phyloP scores from a whole-genome alignment of 2,113 vertebrate genomes.

The Bufo gargarizans region DNA sequence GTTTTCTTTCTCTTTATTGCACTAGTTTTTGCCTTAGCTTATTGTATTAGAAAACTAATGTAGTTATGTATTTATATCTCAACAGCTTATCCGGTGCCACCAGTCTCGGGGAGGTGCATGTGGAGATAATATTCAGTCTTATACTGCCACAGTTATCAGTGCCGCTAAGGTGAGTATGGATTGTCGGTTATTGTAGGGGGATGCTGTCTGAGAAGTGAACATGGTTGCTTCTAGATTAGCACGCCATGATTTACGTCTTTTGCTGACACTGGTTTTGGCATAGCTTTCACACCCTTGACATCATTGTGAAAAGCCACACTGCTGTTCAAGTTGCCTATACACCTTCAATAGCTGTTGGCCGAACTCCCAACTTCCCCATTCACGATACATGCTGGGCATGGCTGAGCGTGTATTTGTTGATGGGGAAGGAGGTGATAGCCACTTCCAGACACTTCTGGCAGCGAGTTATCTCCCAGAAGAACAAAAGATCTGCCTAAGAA shows the following conservation, averaged over 20 bases:
- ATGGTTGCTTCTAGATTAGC: not conserved
- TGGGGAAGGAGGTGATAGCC: too few relatives aligned
- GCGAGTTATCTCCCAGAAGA: too few relatives aligned
- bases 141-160: conserved; percentile 97
- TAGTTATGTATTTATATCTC: conserved; percentile 58
- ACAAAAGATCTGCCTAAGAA: too few relatives aligned
- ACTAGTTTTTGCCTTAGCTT: not conserved
- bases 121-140: conserved; percentile 97
- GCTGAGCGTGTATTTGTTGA: too few relatives aligned
- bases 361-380: too few relatives aligned
- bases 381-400: too few relatives aligned
- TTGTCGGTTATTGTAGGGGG: not conserved
- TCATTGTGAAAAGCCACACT: too few relatives aligned
- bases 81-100: conserved; percentile 94
- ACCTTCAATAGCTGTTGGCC: too few relatives aligned
- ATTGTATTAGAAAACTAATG: not conserved
- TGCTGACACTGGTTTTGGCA: too few relatives aligned
- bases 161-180: conserved; percentile 93
- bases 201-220: not conserved
- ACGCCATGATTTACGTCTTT: not conserved
- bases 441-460: too few relatives aligned
- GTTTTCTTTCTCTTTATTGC: not conserved
- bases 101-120: conserved; percentile 97
- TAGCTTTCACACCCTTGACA: too few relatives aligned
- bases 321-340: too few relatives aligned